phyloP scores from a whole-genome alignment of 2,113 vertebrate genomes.

The Egretta garzetta region DNA sequence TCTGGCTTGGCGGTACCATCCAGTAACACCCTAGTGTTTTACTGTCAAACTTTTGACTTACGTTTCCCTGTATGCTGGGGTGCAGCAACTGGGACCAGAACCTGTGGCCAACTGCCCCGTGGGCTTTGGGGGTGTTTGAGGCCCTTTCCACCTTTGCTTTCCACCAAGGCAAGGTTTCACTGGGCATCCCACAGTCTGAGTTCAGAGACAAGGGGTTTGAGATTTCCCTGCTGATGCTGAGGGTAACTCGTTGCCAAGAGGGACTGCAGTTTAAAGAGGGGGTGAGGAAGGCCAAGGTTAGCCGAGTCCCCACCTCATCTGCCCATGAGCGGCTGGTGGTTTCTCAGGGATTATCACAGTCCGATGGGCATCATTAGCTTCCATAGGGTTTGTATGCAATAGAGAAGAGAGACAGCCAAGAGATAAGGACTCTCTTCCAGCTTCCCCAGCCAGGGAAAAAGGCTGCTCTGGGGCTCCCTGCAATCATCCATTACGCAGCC shows the following conservation, averaged over 20 bases:
- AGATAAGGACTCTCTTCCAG: not conserved
- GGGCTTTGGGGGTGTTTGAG: not conserved
- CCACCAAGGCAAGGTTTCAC: not conserved
- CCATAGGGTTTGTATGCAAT: not conserved
- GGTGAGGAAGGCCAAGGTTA: not conserved
- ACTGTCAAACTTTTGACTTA: not conserved
- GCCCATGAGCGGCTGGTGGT: not conserved
- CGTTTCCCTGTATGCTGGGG: not conserved
- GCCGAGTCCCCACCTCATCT: not conserved
- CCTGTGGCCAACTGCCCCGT: accelerated
- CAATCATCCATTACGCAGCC: not conserved
- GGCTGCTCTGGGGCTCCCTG: not conserved
- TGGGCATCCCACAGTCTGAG: not conserved
- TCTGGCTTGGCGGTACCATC: not conserved
- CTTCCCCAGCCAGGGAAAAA: not conserved
- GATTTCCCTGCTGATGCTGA: not conserved
- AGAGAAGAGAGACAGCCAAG: not conserved
- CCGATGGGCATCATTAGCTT: not conserved
- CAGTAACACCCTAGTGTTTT: not conserved
- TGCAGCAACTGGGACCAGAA: not conserved
- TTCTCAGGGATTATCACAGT: not conserved
- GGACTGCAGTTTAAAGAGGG: not conserved
- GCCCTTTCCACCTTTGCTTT: not conserved
- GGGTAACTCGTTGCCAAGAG: not conserved
- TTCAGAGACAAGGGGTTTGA: not conserved